Evolutionary conservation across 1,140 invertebrate species (phyloP).

Genomic region (Drosophila ercepeae): DNA sequence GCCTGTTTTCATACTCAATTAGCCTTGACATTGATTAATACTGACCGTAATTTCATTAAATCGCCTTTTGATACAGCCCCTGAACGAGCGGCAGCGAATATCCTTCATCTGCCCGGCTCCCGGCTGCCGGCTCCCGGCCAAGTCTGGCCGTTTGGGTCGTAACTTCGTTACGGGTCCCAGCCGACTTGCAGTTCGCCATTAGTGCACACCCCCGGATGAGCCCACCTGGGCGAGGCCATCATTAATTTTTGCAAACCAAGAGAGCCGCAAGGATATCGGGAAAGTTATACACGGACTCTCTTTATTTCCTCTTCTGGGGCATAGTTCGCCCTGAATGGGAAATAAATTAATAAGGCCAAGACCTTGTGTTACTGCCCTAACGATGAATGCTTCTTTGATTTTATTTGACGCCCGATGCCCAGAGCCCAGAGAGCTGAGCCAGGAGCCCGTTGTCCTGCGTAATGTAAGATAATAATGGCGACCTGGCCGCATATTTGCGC

Average conservation of each 20-base stretch:
- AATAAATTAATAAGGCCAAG: neutral
- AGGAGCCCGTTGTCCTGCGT: too few relatives aligned
- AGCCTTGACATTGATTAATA: constrained; percentile 79
- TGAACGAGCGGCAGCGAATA: too few relatives aligned
- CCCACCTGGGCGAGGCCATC: constrained; percentile 15
- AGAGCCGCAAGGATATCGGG: neutral
- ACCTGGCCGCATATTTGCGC: constrained; percentile 71
- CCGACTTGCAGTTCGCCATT: constrained; percentile 8
- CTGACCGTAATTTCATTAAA: constrained; percentile 80
- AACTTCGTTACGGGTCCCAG: constrained; percentile 52
- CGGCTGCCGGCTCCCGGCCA: neutral
- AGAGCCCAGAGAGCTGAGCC: too few relatives aligned
- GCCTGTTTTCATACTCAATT: constrained; percentile 79
- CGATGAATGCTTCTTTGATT: constrained; percentile 1
- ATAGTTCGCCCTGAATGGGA: neutral
- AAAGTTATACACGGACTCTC: neutral
- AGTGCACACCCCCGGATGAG: neutral
- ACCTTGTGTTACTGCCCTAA: neutral
- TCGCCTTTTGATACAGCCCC: constrained; percentile 67
- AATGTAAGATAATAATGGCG: constrained; percentile 65
- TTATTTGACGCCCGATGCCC: constrained; percentile 11
- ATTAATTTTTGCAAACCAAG: constrained; percentile 43
- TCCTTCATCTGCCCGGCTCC: too few relatives aligned
- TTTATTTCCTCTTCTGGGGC: too few relatives aligned
- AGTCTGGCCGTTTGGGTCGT: constrained; percentile 20